Evolutionary conservation across 2,797 vertebrate species (phyloP).

Genomic region (Moxostoma hubbsi): DNA sequence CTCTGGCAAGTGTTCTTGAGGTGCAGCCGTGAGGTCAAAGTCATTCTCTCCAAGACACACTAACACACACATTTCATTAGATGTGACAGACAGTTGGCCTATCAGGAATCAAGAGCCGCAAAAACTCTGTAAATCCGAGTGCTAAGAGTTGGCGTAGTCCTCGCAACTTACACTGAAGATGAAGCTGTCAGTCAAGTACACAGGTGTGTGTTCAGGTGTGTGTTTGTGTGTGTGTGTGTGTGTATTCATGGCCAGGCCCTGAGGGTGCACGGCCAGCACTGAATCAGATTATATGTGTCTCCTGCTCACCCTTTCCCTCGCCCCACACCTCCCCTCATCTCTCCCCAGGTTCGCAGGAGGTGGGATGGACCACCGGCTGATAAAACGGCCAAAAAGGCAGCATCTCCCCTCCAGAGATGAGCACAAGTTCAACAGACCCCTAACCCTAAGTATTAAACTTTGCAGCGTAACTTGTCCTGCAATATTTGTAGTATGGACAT

Average conservation of each 20-base stretch:
- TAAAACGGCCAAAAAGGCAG: too few species aligned
- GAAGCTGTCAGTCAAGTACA: conserved; percentile 49
- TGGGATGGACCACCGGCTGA: too few species aligned
- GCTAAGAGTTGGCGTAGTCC: conserved; percentile 31
- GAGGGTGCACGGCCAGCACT: too few species aligned
- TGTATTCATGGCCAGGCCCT: not conserved
- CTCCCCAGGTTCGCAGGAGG: too few species aligned
- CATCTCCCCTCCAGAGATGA: too few species aligned
- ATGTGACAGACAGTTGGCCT: conserved; percentile 34
- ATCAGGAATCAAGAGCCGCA: conserved; percentile 25
- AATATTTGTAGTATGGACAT: too few species aligned
- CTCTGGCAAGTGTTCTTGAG: conserved; percentile 66
- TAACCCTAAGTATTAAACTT: not conserved
- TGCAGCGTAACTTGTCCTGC: too few species aligned
- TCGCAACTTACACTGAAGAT: conserved; percentile 24
- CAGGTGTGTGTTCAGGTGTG: conserved; percentile 65
- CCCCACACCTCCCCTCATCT: too few species aligned
- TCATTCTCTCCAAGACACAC: conserved; percentile 64
- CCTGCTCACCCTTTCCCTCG: too few species aligned
- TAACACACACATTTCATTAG: conserved; percentile 20
- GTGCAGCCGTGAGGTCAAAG: conserved; percentile 75
- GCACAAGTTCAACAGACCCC: not conserved
- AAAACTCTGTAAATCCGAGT: conserved; percentile 42
- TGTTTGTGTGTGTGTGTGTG: conserved; percentile 30
- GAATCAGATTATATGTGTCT: too few species aligned